A percentile compares a stretch with the other conserved stretches of the same genome.
Evolutionary conservation across 1,140 invertebrate genomes (phyloP).

Genomic region (Macrotrachela quadricornifera): DNA sequence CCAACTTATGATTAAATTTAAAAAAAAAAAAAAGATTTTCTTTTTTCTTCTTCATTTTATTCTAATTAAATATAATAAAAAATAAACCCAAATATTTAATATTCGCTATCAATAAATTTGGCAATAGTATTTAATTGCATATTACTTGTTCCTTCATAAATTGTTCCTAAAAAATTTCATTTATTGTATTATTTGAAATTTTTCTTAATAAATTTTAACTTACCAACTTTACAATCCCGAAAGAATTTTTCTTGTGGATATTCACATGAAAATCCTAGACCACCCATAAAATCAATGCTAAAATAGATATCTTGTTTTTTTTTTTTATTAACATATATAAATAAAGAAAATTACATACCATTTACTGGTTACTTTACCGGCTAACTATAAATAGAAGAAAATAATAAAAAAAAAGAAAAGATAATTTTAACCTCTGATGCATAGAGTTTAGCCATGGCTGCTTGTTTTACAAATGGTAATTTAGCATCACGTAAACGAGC

Average conservation of each 20-base stretch:
- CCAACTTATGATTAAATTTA: no score
- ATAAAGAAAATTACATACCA: neutral
- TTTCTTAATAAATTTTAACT: constrained; percentile 2
- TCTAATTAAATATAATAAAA: no score
- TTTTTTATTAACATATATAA: no score
- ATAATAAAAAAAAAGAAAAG: neutral
- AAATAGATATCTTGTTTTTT: no score
- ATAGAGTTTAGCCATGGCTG: constrained; percentile 78
- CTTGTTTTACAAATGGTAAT: constrained; percentile 62
- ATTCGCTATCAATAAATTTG: constrained; percentile 40
- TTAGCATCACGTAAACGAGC: constrained; percentile 63
- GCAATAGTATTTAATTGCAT: constrained; percentile 93
- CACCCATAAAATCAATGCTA: constrained; percentile 79
- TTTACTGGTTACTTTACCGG: constrained; percentile 4
- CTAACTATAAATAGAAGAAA: neutral
- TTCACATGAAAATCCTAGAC: constrained; percentile 79
- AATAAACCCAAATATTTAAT: neutral
- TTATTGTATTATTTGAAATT: neutral
- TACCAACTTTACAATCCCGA: constrained; percentile 77
- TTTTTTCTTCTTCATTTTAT: no score
- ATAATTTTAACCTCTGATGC: constrained; percentile 37
- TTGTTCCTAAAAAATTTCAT: constrained; percentile 37
- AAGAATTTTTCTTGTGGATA: constrained; percentile 90
- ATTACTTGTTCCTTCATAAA: constrained; percentile 91
- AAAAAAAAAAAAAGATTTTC: no score